Evolutionary conservation across 37 sponge, comb jelly and placozoan species (phyloP), one percentile per base, ranked within the genome.

Genomic region (Ephydatia muelleri): DNA sequence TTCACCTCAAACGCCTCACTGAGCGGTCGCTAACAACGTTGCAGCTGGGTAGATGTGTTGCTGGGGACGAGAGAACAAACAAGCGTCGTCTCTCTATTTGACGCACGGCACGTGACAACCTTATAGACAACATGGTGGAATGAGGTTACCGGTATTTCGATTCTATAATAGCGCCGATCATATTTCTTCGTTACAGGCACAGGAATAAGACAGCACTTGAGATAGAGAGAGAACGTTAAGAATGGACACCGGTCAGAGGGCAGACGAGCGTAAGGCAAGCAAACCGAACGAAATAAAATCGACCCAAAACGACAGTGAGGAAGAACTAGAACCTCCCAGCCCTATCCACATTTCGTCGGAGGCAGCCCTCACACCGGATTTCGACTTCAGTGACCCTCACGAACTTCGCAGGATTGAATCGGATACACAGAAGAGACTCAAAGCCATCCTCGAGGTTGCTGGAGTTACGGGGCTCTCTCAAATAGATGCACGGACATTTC

Each of bases 391-490:
- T 25, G 90, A 90, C 70, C 70, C 90, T 8, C 85, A 73, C 40
- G 93, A 88, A 36, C 65, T 85, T 13, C 47, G 73, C 19, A 69
- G 69, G 70, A 88, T 94, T 19, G 92, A 88, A 43, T 77, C 71
- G 9, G 94, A 90, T 2, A 91, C 91, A 11, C 94, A 91, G 38
- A 84, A 47, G 40, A 78, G 94, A 26, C 87, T 94, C 4, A 87
- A 88, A 48, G 79, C 86, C 27, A 86, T 94, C 33, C 86, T 94
- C 16, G 94, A 94, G 78, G 94, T 87, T 12, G 85, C 92, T 66
- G 94, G 94, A 67, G 83, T 90, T 6, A 86, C 82, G n/a, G 87
- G 83, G 27, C 70, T 88, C 27, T 84, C 94, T 14, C 81, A 94
- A 37, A 74, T 90, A 2, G 94, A 90, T 67, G 83, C 91, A 37